Base-by-base conservation (phyloP, 2,888 invertebrate species). In the Hypomecis atomaria region DNA sequence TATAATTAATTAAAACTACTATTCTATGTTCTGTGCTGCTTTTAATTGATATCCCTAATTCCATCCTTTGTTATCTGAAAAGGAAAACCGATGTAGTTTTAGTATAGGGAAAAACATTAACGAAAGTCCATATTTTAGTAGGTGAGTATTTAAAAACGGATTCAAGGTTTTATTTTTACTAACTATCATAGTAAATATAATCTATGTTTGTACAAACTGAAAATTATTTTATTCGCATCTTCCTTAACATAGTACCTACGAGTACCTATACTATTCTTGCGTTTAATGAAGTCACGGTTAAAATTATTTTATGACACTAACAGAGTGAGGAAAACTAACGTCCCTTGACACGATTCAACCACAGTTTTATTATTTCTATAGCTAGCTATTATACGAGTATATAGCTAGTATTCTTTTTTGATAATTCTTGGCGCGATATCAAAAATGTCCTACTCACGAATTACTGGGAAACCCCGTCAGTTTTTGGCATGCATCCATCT, bases 31-130 rank as follows among this genome's bases (percentile, higher is more conserved):
- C 75, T 63, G 64, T 59, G 59, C 23, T 63, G 71, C 77, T 78
- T 89, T 88, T 74, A 85, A 78, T 87, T 77, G 23, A 53, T 61
- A 69, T 93, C 92, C 83, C 92, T 84, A 71, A 94, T 87, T 33
- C 94, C 94, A n/a, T 91, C 89, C 47, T 77, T 65, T 37, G 90
- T 92, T 75, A 94, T 91, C 94, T 94, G 86, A 72, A 90, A 87
- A 70, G 59, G 71, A 69, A 70, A 72, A 67, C 43, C 0, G 40
- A 1, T 40, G 9, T 53, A 38, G 11, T n/a, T n/a, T n/a, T n/a
- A 49, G 36, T 3, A n/a, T 38, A 13, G 6, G 37, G 33, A 5
- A 9, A 33, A 5, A 47, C n/a, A 47, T 33, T 38, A 38, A 38
- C 9, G 38, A 9, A 38, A 8, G 9, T 38, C 9, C 0, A 38